phyloP scores from a whole-genome alignment of 2,113 vertebrate species.

The Crotalus viridis region DNA sequence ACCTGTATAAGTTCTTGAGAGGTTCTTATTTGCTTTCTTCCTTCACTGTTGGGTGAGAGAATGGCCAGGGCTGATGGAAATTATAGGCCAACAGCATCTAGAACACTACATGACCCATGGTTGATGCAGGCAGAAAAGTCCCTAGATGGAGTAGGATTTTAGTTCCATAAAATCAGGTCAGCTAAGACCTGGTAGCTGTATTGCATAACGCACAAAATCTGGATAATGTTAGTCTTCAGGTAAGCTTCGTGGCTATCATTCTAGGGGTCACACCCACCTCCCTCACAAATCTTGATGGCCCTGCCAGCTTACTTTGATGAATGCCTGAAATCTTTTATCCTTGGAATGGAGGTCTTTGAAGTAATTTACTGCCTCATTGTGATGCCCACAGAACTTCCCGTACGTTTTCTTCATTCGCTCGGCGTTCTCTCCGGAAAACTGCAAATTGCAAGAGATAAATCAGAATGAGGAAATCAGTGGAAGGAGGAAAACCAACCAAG shows the following conservation, averaged over 20 bases:
- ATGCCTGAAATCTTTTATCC: slow-evolving; percentile 94
- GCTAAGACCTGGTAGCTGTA: background rate
- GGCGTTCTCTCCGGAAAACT: slow-evolving; percentile 90
- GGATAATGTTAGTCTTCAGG: background rate
- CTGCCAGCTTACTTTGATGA: slow-evolving; percentile 83
- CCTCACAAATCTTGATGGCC: background rate
- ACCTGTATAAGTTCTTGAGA: background rate
- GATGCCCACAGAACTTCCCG: slow-evolving; percentile 91
- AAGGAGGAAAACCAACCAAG: background rate
- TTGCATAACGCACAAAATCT: background rate
- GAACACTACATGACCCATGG: background rate
- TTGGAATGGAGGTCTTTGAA: slow-evolving; percentile 91
- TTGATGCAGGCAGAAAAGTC: background rate
- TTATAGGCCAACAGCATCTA: no score
- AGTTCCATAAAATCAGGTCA: background rate
- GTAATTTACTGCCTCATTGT: slow-evolving; percentile 91
- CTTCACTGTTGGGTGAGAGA: background rate
- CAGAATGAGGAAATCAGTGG: background rate
- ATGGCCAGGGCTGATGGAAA: no score
- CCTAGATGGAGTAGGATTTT: background rate
- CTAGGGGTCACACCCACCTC: background rate
- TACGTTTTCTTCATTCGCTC: slow-evolving; percentile 90
- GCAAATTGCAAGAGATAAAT: slow-evolving; percentile 27
- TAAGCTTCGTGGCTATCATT: background rate
- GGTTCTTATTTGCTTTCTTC: background rate